Evolutionary conservation across 92 coral and sea anemone species (phyloP).

Genomic region (Virgularia gustaviana): DNA sequence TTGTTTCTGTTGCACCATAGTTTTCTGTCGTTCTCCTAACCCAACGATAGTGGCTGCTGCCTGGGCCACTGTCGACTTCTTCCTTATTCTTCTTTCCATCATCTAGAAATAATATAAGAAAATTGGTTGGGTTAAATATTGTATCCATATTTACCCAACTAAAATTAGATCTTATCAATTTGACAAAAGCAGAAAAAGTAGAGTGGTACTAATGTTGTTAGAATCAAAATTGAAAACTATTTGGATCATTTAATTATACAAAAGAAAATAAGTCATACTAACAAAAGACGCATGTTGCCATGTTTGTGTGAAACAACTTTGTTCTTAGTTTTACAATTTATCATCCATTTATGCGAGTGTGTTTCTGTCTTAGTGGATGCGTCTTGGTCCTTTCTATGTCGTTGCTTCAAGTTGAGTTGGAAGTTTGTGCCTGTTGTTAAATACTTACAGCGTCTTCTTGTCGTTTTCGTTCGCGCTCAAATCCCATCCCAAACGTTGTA

Average conservation of each 20-base stretch:
- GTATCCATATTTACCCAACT: neutral
- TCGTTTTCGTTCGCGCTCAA: conserved; percentile 84
- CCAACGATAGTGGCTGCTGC: conserved; percentile 85
- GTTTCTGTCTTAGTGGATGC: too few relatives aligned
- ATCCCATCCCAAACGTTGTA: conserved; percentile 87
- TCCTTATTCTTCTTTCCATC: conserved; percentile 61
- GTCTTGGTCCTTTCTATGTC: too few relatives aligned
- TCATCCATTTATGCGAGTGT: too few relatives aligned
- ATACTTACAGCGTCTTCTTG: conserved; percentile 83
- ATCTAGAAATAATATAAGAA: conserved; percentile 56
- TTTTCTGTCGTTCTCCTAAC: conserved; percentile 90
- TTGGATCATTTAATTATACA: too few relatives aligned
- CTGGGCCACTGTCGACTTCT: conserved; percentile 65
- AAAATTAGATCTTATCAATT: too few relatives aligned
- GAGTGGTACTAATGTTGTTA: too few relatives aligned
- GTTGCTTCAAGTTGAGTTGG: neutral
- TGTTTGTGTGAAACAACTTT: too few relatives aligned
- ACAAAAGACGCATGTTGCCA: too few relatives aligned
- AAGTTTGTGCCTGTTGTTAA: neutral
- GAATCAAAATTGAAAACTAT: too few relatives aligned
- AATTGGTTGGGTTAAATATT: neutral
- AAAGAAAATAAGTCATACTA: too few relatives aligned
- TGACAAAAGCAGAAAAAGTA: too few relatives aligned
- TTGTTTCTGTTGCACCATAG: conserved; percentile 79
- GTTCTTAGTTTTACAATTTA: too few relatives aligned